A percentile compares a stretch with the other conserved stretches of the same genome.
Evolutionary conservation across 2,113 vertebrate species (phyloP).

Genomic region (Colius striatus): DNA sequence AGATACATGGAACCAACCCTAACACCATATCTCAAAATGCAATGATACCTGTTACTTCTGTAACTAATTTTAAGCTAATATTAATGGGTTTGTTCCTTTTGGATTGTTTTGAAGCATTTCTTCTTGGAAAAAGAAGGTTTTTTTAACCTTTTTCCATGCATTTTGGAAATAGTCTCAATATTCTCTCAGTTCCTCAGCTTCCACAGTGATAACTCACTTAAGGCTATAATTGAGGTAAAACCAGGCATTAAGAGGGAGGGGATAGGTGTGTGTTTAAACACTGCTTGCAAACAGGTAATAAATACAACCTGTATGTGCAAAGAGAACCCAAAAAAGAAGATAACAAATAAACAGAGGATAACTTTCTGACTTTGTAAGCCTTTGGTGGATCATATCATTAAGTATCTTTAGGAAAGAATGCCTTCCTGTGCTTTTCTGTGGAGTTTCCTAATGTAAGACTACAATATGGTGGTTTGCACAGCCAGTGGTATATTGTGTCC

Average conservation of each 20-base stretch:
- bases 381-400: neutral
- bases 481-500: neutral
- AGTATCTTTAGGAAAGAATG: neutral
- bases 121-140: neutral
- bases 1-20: neutral
- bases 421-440: neutral
- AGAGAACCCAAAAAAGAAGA: neutral
- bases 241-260: neutral
- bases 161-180: neutral
- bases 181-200: neutral
- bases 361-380: neutral
- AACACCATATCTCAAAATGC: neutral
- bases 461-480: neutral
- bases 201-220: neutral
- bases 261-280: neutral
- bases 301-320: neutral
- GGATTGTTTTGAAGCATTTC: neutral
- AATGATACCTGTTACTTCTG: neutral
- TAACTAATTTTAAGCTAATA: neutral
- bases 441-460: neutral
- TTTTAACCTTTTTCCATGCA: neutral
- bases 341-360: neutral
- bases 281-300: neutral
- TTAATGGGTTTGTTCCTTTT: neutral
- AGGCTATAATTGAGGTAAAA: neutral